Conservation (phyloP, 2,797 vertebrate species). For the Lepidocolaptes lacrymiger region DNA sequence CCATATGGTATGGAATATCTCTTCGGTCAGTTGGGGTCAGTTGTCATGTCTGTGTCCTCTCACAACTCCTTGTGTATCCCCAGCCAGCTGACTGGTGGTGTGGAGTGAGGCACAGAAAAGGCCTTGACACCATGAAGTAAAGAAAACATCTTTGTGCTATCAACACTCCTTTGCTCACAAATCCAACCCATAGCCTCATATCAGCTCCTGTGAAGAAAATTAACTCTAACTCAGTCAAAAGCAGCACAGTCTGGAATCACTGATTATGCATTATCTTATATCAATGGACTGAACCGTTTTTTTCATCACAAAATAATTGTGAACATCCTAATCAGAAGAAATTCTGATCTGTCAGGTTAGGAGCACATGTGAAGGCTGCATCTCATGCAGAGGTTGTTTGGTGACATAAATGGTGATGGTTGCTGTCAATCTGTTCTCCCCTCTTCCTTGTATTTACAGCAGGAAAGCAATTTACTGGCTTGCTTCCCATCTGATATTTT, state of each 20-base stretch:
- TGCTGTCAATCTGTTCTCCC: not conserved
- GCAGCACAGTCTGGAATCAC: rapidly evolving
- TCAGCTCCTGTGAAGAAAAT: not conserved
- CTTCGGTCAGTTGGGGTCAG: not conserved
- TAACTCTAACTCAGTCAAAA: not conserved
- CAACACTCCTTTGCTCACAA: not conserved
- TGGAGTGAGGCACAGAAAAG: not conserved
- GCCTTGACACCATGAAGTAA: not conserved
- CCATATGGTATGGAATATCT: too few species aligned
- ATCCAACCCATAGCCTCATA: not conserved
- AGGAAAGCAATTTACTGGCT: not conserved
- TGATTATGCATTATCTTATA: not conserved
- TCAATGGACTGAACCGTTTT: not conserved
- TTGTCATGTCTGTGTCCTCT: not conserved
- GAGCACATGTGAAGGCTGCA: not conserved
- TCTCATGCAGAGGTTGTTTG: not conserved
- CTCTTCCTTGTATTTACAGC: not conserved
- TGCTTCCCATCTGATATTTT: not conserved
- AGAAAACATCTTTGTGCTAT: not conserved
- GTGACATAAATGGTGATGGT: not conserved
- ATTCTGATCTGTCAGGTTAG: not conserved
- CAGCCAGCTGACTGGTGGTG: not conserved
- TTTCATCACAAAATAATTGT: not conserved
- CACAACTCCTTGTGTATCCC: not conserved
- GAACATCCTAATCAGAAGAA: not conserved